A percentile compares a stretch with the other conserved stretches of the same genome.
Conservation (phyloP, 2,888 invertebrate species). For the Scrobipalpa costella region DNA sequence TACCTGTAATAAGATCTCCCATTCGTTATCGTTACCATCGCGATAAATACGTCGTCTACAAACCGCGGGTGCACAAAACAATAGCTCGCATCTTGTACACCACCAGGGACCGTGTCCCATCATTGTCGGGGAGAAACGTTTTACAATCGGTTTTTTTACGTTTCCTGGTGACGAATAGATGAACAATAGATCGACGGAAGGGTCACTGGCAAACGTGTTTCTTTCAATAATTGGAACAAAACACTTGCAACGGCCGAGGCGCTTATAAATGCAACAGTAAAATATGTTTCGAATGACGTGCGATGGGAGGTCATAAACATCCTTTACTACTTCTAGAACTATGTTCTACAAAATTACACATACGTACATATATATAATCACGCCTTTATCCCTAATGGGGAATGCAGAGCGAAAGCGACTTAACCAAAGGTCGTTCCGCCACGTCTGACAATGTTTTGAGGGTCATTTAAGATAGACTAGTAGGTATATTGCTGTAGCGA, state of each 20-base stretch:
- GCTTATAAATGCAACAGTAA: neutral
- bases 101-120: neutral
- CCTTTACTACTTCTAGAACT: neutral
- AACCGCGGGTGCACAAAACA: too few species aligned
- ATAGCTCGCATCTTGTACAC: neutral
- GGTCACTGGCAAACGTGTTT: conserved; percentile 22
- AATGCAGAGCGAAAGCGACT: too few species aligned
- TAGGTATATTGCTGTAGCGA: too few species aligned
- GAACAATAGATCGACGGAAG: conserved; percentile 20
- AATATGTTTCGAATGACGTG: neutral
- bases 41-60: too few species aligned
- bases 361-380: too few species aligned
- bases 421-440: too few species aligned
- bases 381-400: too few species aligned
- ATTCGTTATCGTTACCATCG: too few species aligned
- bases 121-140: conserved; percentile 6
- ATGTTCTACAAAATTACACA: too few species aligned
- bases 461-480: too few species aligned
- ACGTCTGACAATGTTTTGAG: too few species aligned
- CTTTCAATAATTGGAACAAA: conserved; percentile 22
- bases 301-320: neutral
- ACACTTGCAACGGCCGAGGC: conserved; percentile 22
- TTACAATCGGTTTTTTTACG: conserved; percentile 14
- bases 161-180: conserved; percentile 14
- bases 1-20: too few species aligned